phyloP scores from a whole-genome alignment of 2,797 vertebrate species.

The Catharus ustulatus region DNA sequence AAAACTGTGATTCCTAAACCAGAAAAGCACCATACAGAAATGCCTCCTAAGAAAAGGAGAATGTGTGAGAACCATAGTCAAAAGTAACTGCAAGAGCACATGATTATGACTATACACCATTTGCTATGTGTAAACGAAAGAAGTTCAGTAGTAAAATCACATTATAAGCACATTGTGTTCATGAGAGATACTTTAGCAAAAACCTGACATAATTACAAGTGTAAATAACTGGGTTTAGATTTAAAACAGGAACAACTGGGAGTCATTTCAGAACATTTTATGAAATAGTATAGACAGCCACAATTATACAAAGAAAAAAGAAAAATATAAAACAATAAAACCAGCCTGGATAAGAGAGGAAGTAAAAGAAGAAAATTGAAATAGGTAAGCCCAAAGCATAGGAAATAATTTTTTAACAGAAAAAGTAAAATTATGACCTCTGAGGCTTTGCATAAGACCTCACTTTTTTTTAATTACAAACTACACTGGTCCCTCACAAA shows the following conservation, averaged over 20 bases:
- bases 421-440: neutral
- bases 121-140: neutral
- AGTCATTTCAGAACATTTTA: neutral
- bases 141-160: neutral
- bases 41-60: neutral
- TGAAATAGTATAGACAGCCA: neutral
- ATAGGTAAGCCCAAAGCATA: neutral
- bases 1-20: neutral
- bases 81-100: neutral
- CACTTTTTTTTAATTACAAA: neutral
- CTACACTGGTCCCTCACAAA: neutral
- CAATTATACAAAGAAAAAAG: neutral
- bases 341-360: neutral
- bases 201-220: neutral
- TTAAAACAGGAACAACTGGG: neutral
- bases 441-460: neutral
- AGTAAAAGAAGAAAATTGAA: neutral
- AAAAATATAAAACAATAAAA: neutral
- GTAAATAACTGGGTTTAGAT: neutral
- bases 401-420: neutral
- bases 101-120: neutral
- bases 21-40: neutral
- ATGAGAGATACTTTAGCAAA: neutral
- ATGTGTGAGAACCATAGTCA: neutral
- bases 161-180: fast-evolving